Conservation (phyloP, 2,113 vertebrate genomes). For the Platichthys stellatus region DNA sequence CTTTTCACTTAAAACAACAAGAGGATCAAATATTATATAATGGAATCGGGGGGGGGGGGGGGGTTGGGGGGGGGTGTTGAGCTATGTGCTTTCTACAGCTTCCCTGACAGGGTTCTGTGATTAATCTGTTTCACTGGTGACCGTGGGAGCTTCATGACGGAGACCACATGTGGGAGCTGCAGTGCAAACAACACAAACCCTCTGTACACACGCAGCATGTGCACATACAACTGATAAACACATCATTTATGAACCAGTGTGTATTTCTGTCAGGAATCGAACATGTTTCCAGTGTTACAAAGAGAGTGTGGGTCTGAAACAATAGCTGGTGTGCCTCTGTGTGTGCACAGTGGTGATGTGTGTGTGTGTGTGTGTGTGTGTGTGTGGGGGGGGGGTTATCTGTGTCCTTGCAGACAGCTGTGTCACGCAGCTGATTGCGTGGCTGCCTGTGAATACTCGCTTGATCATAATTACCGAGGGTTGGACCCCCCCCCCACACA, state of each 20-base stretch:
- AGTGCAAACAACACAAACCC: constrained; percentile 4
- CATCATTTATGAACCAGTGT: neutral
- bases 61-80: neutral
- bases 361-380: too few species aligned
- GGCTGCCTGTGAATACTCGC: too few species aligned
- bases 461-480: too few species aligned
- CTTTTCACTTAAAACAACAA: neutral
- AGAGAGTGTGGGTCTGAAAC: neutral
- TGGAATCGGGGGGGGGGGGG: neutral
- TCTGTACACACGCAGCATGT: neutral
- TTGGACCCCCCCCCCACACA: neutral
- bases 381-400: constrained; percentile 50
- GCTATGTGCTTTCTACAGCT: neutral
- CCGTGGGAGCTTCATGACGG: constrained; percentile 1
- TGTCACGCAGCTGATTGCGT: too few species aligned
- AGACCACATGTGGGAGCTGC: constrained; percentile 11
- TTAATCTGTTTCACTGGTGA: neutral
- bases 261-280: neutral
- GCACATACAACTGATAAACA: neutral
- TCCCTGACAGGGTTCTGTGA: neutral
- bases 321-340: neutral
- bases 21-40: neutral
- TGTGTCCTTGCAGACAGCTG: constrained; percentile 58
- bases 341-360: neutral
- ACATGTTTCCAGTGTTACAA: neutral